These are phyloP conservation scores for Euplagia quadripunctaria DNA, from an alignment of 2,888 invertebrate genomes.

Conservation along the genomic window DNA sequence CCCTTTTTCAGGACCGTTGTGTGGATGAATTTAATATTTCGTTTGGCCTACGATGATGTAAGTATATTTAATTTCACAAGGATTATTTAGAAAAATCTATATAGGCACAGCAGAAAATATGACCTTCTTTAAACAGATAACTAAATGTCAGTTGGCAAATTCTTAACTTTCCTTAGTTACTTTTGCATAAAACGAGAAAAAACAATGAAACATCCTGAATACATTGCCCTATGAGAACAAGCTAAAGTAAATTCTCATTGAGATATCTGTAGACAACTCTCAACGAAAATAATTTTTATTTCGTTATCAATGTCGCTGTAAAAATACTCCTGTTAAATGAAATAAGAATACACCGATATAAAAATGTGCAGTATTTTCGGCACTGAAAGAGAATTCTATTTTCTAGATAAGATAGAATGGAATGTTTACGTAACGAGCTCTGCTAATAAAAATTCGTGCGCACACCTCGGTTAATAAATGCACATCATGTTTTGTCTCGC, in stretches of 20 bases:
- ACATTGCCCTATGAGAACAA: too few relatives aligned
- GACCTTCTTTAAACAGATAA: background rate
- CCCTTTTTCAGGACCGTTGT: background rate
- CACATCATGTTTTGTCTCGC: conserved; percentile 34
- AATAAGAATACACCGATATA: conserved; percentile 15
- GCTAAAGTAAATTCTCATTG: background rate
- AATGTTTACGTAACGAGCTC: conserved; percentile 38
- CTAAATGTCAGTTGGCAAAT: background rate
- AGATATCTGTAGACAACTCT: background rate
- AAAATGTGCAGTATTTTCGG: conserved; percentile 27
- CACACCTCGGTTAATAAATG: conserved; percentile 35
- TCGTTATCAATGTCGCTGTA: conserved; percentile 12
- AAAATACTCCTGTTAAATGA: conserved; percentile 17
- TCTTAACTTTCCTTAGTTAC: background rate
- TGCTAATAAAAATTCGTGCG: conserved; percentile 42
- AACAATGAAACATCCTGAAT: background rate
- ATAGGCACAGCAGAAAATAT: too few relatives aligned
- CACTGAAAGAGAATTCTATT: conserved; percentile 32
- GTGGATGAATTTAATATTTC: background rate
- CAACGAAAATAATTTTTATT: background rate
- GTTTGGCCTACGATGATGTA: background rate
- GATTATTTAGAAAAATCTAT: too few relatives aligned
- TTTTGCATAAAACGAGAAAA: background rate
- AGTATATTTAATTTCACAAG: too few relatives aligned
- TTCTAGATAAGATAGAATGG: conserved; percentile 32